Evolutionary conservation across 2,888 invertebrate genomes (phyloP), one percentile per base, ranked within the genome.

Genomic region (Melanchra persicariae): DNA sequence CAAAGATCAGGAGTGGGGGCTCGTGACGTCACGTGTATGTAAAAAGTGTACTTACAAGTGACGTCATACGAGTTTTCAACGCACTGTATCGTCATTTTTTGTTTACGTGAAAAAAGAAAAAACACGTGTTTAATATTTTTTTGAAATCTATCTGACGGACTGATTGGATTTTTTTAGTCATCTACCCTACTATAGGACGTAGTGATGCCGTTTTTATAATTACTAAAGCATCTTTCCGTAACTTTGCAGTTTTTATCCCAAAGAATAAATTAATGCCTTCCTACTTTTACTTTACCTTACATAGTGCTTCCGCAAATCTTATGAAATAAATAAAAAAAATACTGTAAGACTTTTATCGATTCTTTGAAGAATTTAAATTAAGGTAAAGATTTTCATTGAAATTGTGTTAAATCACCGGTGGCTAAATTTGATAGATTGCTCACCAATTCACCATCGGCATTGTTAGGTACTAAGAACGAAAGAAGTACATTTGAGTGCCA

Each of bases 401-500:
- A 22, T 15, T 58, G 52, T 55, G 17, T 45, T 73, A 59, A 74
- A 49, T 66, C 63, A 34, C 61, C 37, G 68, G 52, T 76, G 70
- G 73, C 71, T 68, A 47, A 67, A 64, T 70, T 54, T 47, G 67
- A 71, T 70, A 37, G 26, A 67, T 68, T 65, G 67, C 24, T 72
- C 30, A 66, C 73, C 63, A 70, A 65, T 22, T 72, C 30, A 66
- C 73, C 63, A 70, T 70, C 64, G 52, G 78, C 74, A 75, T 74
- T 63, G 59, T 75, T 83, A 80, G 74, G 76, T 79, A 77, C 74
- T 86, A 84, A 77, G 74, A 78, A 76, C 71, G 80, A 79, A 82
- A 80, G 80, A 93, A 93, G 93, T 93, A 93, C 93, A 93, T 89
- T 89, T 87, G 85, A 90, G 94, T 94, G 94, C 94, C 94, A 94